These are phyloP conservation scores for Agapornis roseicollis DNA, from an alignment of 2,113 vertebrate genomes.

Conservation along the genomic window DNA sequence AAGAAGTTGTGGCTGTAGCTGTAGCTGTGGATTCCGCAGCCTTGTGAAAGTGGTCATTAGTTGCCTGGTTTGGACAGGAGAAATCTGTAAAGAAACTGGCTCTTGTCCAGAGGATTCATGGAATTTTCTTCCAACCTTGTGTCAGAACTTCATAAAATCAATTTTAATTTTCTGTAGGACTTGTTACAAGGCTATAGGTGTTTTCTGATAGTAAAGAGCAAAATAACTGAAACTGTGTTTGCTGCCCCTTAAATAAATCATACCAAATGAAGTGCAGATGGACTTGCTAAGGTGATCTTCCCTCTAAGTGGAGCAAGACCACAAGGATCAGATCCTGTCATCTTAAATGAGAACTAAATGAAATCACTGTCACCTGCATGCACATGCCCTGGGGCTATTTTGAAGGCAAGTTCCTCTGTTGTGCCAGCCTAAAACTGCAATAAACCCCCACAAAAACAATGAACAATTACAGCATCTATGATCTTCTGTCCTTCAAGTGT, in stretches of 20 bases:
- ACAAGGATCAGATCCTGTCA: neutral
- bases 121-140: slow-evolving; percentile 43
- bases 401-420: neutral
- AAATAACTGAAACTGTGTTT: neutral
- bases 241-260: neutral
- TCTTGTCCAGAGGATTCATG: neutral
- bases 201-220: neutral
- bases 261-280: neutral
- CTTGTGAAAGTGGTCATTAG: slow-evolving; percentile 27
- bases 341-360: neutral
- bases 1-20: slow-evolving; percentile 43
- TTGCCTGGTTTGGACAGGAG: neutral
- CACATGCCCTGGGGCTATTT: neutral
- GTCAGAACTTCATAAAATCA: slow-evolving; percentile 19
- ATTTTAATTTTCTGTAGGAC: neutral
- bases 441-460: slow-evolving; percentile 34
- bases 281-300: neutral
- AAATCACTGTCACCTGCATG: neutral
- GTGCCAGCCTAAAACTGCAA: slow-evolving; percentile 11
- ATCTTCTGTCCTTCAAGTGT: slow-evolving; percentile 7
- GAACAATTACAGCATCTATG: neutral
- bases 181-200: neutral
- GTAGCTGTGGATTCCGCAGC: slow-evolving; percentile 38
- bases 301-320: neutral
- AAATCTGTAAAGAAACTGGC: neutral